phyloP scores from a whole-genome alignment of 2,113 vertebrate species.

The Microtus oregoni region DNA sequence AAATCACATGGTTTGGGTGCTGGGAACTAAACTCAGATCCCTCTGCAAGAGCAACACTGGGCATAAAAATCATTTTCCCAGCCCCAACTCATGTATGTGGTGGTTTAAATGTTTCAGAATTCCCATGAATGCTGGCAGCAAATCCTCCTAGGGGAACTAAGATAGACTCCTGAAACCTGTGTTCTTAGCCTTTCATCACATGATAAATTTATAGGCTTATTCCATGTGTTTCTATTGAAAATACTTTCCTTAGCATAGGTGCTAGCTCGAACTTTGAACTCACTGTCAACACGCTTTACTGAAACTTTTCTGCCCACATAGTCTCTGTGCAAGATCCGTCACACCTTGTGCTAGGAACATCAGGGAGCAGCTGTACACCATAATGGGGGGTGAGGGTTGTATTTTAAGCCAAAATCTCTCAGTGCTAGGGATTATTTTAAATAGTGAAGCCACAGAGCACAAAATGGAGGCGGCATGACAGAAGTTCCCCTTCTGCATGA shows the following conservation, averaged over 20 bases:
- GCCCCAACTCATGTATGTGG: neutral
- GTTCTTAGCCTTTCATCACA: neutral
- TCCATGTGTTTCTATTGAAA: neutral
- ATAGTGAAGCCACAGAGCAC: neutral
- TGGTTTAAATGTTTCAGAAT: neutral
- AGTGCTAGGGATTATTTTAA: neutral
- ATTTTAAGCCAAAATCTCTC: neutral
- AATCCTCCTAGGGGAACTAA: neutral
- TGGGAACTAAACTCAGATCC: neutral
- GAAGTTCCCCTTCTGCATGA: neutral
- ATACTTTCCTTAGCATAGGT: neutral
- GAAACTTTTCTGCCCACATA: neutral
- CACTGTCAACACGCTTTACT: neutral
- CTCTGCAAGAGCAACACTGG: neutral
- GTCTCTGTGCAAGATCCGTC: neutral
- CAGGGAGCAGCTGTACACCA: neutral
- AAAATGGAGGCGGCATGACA: neutral
- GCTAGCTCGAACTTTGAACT: neutral
- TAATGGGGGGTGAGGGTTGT: neutral
- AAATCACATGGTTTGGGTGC: no score
- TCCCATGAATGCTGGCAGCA: neutral
- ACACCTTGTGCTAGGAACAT: neutral
- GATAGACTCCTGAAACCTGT: neutral
- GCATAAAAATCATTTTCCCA: neutral
- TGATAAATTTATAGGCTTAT: neutral